A percentile compares a stretch with the other conserved stretches of the same genome.
These are phyloP conservation scores for Cavia aperea DNA, from an alignment of 2,113 vertebrate genomes.

Conservation along the genomic window DNA sequence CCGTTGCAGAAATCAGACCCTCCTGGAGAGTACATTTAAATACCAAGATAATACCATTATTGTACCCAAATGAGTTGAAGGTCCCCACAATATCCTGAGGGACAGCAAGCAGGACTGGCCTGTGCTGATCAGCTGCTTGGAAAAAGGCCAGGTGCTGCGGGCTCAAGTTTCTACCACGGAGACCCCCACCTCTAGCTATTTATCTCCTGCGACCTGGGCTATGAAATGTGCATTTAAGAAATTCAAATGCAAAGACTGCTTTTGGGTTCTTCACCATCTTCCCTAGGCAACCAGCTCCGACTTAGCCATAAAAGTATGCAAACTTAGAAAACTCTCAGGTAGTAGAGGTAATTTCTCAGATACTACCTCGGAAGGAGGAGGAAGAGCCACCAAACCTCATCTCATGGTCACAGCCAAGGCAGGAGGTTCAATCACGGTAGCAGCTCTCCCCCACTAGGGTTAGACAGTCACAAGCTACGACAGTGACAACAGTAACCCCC, in stretches of 20 bases:
- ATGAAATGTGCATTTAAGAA: neutral
- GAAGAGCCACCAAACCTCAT: neutral
- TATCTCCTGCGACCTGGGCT: neutral
- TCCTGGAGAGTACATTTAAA: constrained; percentile 27
- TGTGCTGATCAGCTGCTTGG: neutral
- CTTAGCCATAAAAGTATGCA: neutral
- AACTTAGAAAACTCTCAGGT: neutral
- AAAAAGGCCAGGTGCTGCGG: neutral
- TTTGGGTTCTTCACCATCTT: neutral
- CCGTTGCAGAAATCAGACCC: neutral
- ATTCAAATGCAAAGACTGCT: neutral
- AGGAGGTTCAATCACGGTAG: neutral
- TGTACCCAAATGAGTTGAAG: neutral
- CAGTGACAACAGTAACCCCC: neutral
- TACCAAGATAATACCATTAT: constrained; percentile 3
- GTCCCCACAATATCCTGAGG: neutral
- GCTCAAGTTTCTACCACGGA: neutral
- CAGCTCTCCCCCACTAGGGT: neutral
- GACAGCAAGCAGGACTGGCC: neutral
- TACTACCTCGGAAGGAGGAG: neutral
- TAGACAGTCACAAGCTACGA: neutral
- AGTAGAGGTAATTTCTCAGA: neutral
- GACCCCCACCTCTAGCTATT: neutral
- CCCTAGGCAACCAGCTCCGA: neutral
- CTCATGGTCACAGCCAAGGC: neutral